Evolutionary conservation across 2,888 invertebrate genomes (phyloP).

Genomic region (Seira sanloemensis): DNA sequence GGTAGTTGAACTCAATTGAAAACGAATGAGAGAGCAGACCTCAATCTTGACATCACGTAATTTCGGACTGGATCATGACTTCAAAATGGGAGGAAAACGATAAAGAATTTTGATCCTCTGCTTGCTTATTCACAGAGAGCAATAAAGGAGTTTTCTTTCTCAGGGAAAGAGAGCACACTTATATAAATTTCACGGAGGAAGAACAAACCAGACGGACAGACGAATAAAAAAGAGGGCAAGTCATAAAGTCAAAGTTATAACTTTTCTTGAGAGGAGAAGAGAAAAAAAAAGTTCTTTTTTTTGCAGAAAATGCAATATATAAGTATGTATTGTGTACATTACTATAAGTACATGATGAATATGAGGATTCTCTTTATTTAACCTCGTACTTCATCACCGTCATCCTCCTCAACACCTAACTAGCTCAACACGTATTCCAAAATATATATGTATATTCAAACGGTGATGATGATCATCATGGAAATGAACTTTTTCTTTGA

Average conservation of each 20-base stretch:
- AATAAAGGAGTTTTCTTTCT: conserved; percentile 4
- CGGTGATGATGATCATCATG: neutral
- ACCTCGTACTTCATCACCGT: neutral
- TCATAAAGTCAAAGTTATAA: neutral
- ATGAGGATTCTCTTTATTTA: neutral
- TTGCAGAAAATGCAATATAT: neutral
- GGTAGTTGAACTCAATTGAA: too few species aligned
- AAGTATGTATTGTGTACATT: neutral
- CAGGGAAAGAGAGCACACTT: too few species aligned
- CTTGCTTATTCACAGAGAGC: neutral
- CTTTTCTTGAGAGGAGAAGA: too few species aligned
- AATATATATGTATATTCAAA: neutral
- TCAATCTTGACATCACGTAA: neutral
- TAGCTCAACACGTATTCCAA: neutral
- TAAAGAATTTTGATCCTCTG: too few species aligned
- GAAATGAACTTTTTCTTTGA: neutral
- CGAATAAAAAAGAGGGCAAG: neutral
- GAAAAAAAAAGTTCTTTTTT: too few species aligned
- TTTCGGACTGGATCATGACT: neutral
- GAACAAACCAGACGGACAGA: neutral
- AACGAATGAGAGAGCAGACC: neutral
- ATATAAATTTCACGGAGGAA: neutral
- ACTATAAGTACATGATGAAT: neutral
- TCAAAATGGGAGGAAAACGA: neutral
- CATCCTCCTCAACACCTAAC: neutral